Conservation (phyloP, 1,140 invertebrate species). For the Trachymyrmex cornetzi region DNA sequence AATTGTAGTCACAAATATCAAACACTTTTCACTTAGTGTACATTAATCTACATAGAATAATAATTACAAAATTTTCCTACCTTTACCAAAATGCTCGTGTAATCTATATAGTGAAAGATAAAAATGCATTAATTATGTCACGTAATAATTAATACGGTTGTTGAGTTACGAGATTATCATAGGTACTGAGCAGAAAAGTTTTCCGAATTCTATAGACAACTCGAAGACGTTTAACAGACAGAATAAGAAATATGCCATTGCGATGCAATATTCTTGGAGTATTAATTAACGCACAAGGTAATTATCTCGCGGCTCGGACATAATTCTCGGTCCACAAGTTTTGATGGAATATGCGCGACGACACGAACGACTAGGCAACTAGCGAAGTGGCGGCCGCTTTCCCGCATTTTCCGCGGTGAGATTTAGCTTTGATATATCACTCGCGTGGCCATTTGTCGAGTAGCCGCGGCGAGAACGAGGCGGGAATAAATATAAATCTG, state of each 20-base stretch:
- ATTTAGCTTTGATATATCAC: constrained; percentile 73
- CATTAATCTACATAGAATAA: neutral
- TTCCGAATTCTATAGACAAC: constrained; percentile 19
- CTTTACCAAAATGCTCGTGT: neutral
- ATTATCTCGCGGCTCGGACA: constrained; percentile 50
- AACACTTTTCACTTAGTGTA: too few species aligned
- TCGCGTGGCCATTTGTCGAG: constrained; percentile 64
- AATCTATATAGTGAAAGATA: neutral
- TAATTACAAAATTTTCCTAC: neutral
- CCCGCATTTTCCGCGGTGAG: constrained; percentile 48
- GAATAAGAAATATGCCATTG: constrained; percentile 12
- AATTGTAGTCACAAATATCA: too few species aligned
- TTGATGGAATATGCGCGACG: constrained; percentile 46
- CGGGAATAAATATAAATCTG: constrained; percentile 81
- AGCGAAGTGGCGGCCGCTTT: constrained; percentile 22
- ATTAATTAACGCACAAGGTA: constrained; percentile 51
- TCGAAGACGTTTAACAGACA: neutral
- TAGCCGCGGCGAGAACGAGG: constrained; percentile 57
- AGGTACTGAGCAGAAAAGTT: neutral
- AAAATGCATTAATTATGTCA: neutral
- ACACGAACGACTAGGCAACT: constrained; percentile 11
- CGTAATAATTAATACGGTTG: neutral
- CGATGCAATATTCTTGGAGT: constrained; percentile 30
- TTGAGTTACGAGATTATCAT: neutral
- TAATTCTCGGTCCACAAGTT: constrained; percentile 40